Evolutionary conservation across 2,797 vertebrate species (phyloP), one percentile per base, ranked within the genome.

Genomic region (Betta splendens): DNA sequence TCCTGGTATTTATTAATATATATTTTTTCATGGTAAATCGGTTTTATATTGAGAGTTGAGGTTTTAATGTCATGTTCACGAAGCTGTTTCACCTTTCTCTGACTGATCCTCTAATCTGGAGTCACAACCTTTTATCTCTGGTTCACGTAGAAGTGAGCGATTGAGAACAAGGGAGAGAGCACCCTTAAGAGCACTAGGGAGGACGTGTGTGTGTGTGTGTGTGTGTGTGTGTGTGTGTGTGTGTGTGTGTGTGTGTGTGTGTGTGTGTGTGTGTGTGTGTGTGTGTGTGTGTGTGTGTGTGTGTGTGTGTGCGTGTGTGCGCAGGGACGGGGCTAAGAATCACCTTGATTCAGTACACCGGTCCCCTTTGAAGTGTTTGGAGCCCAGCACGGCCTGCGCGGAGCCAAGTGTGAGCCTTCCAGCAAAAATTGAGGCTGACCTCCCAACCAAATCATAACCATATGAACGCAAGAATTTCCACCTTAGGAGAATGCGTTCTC

Each of bases 361-460:
- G 92, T 87, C 84, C 80, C 72, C 94, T 98, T 98, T 98, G 96
- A 98, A 94, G 95, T 98, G 92, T 93, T 93, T 93, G 91, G 87
- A 94, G 89, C 64, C 72, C 79, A 80, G 89, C 93, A 89, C 90
- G 89, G 90, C 92, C 91, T 94, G 93, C 93, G 89, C 93, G 94
- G 92, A 95, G 93, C 90, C 77, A 87, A 95, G 79, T 84, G 43
- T 85, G 87, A 87, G 89, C 89, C 86, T 92, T 90, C 82, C 85
- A 89, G 85, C 85, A 76, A 91, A 87, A 92, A 91, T 90, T 79
- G 88, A 92, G 89, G 91, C 93, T 96, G 94, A 98, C 94, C 92
- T 95, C 92, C 91, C 93, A 83, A 71, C 82, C 81, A 98, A 98
- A 98, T 98, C 93, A 98, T 93, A 98, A 98, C 95, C 97, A 98